Evolutionary conservation across 2,113 vertebrate genomes (phyloP).

Genomic region (Connochaetes taurinus): DNA sequence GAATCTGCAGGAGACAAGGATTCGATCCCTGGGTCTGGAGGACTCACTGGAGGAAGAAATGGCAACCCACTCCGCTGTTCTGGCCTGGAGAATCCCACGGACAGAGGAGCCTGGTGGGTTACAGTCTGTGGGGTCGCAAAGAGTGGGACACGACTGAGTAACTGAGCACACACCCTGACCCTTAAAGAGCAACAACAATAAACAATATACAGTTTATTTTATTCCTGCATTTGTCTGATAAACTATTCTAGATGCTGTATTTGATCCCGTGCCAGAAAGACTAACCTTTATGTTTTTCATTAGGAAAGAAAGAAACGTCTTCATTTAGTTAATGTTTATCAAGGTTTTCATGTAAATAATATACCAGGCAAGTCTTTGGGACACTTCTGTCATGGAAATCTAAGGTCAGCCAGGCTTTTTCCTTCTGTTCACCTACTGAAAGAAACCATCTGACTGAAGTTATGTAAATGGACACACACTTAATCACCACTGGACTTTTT

Average conservation of each 20-base stretch:
- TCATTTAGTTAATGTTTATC: background rate
- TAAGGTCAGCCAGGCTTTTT: background rate
- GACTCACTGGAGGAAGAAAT: background rate
- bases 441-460: background rate
- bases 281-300: background rate
- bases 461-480: conserved; percentile 2
- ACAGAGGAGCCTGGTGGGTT: background rate
- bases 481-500: conserved; percentile 23
- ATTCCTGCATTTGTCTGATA: background rate
- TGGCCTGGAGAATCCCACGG: background rate
- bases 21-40: background rate
- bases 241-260: background rate
- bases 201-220: background rate
- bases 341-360: background rate
- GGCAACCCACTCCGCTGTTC: background rate
- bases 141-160: background rate
- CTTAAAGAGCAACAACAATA: background rate
- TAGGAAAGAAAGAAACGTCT: background rate
- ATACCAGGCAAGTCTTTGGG: background rate
- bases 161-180: background rate
- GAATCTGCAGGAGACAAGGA: background rate
- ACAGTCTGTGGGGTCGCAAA: background rate
- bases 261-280: background rate
- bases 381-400: background rate
- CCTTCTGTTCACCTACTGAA: background rate